Evolutionary conservation across 2,797 vertebrate genomes (phyloP).

Genomic region (Falco concolor): DNA sequence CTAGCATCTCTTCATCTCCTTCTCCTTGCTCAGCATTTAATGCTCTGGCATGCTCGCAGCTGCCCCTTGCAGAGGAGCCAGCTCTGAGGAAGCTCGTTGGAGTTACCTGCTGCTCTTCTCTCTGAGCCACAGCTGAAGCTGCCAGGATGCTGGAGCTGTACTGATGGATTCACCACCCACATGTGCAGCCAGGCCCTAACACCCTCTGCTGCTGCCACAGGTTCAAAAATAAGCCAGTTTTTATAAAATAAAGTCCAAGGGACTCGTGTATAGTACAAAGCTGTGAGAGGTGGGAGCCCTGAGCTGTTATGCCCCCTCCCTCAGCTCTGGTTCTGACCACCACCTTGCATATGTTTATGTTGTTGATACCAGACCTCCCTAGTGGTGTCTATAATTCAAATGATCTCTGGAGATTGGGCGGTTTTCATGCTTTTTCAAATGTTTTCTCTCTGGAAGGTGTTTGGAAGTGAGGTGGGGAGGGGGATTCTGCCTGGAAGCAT

Average conservation of each 20-base stretch:
- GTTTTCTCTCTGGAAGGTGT: neutral
- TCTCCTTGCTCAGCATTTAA: accelerated
- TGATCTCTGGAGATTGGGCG: neutral
- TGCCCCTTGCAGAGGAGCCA: neutral
- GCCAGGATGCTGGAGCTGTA: neutral
- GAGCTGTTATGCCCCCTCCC: neutral
- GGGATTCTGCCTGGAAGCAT: neutral
- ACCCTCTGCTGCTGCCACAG: neutral
- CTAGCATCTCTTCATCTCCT: neutral
- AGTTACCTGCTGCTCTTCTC: neutral
- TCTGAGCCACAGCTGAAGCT: neutral
- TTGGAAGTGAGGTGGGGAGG: neutral
- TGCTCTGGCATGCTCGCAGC: neutral
- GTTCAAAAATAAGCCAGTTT: neutral
- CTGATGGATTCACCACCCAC: neutral
- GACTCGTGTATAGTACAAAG: neutral
- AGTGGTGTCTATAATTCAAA: neutral
- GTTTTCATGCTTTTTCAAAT: neutral
- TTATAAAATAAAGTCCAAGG: neutral
- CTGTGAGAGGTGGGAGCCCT: neutral
- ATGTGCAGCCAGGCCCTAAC: neutral
- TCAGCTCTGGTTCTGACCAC: neutral
- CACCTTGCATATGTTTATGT: no score
- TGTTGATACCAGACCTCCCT: neutral
- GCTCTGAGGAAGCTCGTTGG: neutral